phyloP scores from a whole-genome alignment of 1,140 invertebrate genomes.

The Pseudomyrmex cubaensis region DNA sequence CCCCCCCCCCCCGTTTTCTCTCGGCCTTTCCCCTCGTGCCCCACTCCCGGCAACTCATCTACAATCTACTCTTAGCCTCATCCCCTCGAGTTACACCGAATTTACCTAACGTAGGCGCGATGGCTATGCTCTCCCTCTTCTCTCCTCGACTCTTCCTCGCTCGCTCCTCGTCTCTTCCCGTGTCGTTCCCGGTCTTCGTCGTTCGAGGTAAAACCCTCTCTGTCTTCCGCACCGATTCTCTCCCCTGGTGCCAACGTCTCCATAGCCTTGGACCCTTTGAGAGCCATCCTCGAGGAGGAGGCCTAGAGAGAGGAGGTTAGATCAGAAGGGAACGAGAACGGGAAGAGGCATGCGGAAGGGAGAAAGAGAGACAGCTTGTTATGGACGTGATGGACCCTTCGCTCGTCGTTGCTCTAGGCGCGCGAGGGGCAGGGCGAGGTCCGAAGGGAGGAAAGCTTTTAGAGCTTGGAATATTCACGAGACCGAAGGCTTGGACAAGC shows the following conservation, averaged over 20 bases:
- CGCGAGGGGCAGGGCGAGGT: constrained; percentile 60
- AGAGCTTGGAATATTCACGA: constrained; percentile 84
- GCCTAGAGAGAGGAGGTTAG: constrained; percentile 64
- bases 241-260: constrained; percentile 72
- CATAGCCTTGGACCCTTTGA: constrained; percentile 74
- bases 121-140: constrained; percentile 71
- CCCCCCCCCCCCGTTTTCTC: constrained; percentile 59
- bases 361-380: constrained; percentile 74
- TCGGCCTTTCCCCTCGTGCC: constrained; percentile 13
- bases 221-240: constrained; percentile 59
- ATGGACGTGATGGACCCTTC: constrained; percentile 82
- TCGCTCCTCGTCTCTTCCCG: constrained; percentile 56
- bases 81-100: constrained; percentile 81
- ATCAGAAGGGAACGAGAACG: constrained; percentile 10
- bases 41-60: constrained; percentile 38
- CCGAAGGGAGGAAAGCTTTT: constrained; percentile 79
- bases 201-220: constrained; percentile 58
- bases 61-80: constrained; percentile 70
- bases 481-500: constrained; percentile 81
- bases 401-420: constrained; percentile 75
- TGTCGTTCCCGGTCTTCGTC: constrained; percentile 37
- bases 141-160: constrained; percentile 70
- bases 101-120: constrained; percentile 82
- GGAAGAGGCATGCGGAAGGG: background rate
- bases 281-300: constrained; percentile 67